Conservation (phyloP, 2,888 invertebrate species). For the Pardosa pseudoannulata region DNA sequence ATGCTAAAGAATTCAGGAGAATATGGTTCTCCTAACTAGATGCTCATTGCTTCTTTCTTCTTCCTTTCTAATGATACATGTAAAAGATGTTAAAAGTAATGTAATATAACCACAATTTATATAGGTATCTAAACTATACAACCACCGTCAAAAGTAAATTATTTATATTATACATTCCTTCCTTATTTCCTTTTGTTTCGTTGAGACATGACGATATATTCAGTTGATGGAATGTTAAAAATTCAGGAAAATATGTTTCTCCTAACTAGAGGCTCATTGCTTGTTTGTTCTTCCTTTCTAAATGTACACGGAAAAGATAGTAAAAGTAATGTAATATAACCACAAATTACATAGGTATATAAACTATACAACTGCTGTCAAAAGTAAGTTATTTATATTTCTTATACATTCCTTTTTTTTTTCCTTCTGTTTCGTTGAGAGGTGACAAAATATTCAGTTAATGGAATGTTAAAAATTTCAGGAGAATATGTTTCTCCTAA, state of each 20-base stretch:
- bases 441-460: neutral
- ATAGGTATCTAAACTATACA: too few relatives aligned
- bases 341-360: too few relatives aligned
- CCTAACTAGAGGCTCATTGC: neutral
- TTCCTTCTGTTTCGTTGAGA: neutral
- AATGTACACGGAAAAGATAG: too few relatives aligned
- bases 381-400: too few relatives aligned
- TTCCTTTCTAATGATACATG: neutral
- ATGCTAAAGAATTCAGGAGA: neutral
- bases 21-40: neutral
- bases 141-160: too few relatives aligned
- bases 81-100: too few relatives aligned
- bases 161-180: too few relatives aligned
- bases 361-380: too few relatives aligned
- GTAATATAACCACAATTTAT: too few relatives aligned
- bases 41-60: neutral
- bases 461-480: slow-evolving; percentile 5
- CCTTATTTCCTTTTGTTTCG: neutral
- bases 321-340: too few relatives aligned
- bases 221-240: neutral
- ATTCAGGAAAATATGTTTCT: neutral
- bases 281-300: neutral
- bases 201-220: neutral
- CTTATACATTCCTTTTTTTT: too few relatives aligned
- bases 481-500: neutral